Evolutionary conservation across 2,797 vertebrate genomes (phyloP), one percentile per base, ranked within the genome.

Genomic region (Sternarchorhynchus goeldii): DNA sequence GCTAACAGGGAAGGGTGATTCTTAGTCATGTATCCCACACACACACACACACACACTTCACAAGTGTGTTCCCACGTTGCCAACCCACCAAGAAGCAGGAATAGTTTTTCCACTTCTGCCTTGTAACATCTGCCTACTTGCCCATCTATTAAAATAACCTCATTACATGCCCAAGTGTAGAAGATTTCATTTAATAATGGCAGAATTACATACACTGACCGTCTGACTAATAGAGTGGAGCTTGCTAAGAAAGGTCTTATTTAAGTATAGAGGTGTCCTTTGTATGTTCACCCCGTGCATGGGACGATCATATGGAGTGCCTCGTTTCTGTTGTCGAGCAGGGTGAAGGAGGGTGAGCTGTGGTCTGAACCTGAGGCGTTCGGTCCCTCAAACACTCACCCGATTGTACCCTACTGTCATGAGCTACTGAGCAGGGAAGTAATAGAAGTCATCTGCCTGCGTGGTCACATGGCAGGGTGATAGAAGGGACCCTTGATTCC

Each of bases 331-430:
- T 20, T 81, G 69, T 69, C 69, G 69, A 63, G 36, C 0, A 66
- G 67, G 79, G 59, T 21, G 77, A 88, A 65, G 75, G 59, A 34
- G 70, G 80, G 72, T 85, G 85, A 89, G 67, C 45, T 12, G 45
- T 14, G 10, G 45, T 50, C 83, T 81, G 70, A 82, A 87, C 88
- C 87, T 82, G 83, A 81, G 82, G 84, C 87, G 89, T 89, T 73
- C 88, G 85, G 87, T 88, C 89, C 88, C 82, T 87, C 84, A 91
- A 90, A 93, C 90, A 90, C 88, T 88, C 77, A 77, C 56, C 81
- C 58, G 73, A 88, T 91, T 92, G 88, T 92, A 83, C 88, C 75
- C 82, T 79, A 78, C 80, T 81, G 85, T 87, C 45, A 81, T 82
- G 60, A 50, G 69, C 70, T 77, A 87, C 85, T 73, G 81, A 85